These are phyloP conservation scores for Loripinus fragilis DNA, from an alignment of 2,888 invertebrate genomes.

Conservation along the genomic window DNA sequence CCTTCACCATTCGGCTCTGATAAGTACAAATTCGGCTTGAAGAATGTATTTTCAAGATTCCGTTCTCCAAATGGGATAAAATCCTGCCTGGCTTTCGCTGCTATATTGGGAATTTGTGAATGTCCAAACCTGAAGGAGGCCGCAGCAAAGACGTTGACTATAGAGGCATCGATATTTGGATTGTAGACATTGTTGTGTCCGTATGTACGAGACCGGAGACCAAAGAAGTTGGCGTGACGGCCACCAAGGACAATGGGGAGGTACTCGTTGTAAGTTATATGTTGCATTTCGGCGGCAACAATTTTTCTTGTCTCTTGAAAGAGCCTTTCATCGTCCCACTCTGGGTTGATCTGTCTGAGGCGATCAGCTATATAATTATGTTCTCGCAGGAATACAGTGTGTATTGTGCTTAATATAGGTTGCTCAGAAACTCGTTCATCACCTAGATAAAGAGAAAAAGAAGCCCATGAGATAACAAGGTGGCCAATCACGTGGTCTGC, in stretches of 20 bases:
- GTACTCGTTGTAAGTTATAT: conserved; percentile 20
- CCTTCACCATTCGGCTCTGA: not conserved
- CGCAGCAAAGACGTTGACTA: conserved; percentile 5
- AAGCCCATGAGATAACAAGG: too few relatives aligned
- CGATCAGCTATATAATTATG: conserved; percentile 8
- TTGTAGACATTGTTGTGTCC: not conserved
- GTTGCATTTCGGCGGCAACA: conserved; percentile 13
- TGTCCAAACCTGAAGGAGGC: not conserved
- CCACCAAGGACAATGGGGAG: conserved; percentile 16
- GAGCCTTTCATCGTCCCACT: conserved; percentile 3
- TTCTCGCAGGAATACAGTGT: conserved; percentile 19
- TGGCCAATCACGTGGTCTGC: too few relatives aligned
- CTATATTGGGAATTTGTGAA: not conserved
- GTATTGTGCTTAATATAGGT: not conserved
- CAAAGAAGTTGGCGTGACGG: not conserved
- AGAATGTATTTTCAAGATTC: not conserved
- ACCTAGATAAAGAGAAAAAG: not conserved
- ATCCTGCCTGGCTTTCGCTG: not conserved
- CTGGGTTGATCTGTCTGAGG: not conserved
- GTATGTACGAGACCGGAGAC: not conserved
- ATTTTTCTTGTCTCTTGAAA: conserved; percentile 23
- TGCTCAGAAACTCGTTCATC: conserved; percentile 11
- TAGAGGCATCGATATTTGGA: not conserved
- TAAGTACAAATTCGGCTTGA: not conserved
- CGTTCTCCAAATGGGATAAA: not conserved